These are phyloP conservation scores for Coilia nasus DNA, from an alignment of 2,797 vertebrate species.

Conservation along the genomic window DNA sequence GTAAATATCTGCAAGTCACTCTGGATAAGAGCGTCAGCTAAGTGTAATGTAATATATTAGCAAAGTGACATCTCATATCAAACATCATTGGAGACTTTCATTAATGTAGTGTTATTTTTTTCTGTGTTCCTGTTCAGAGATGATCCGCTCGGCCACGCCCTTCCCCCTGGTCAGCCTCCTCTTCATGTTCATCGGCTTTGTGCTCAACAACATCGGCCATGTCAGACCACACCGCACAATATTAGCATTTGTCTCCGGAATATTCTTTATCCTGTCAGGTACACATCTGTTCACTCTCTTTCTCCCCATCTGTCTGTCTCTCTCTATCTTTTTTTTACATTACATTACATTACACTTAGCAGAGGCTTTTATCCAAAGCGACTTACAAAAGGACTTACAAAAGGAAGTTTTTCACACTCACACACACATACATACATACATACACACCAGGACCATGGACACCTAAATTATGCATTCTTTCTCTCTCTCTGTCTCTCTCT, in stretches of 20 bases:
- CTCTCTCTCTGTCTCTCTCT: not conserved
- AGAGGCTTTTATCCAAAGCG: no score
- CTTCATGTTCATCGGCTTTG: slow-evolving; percentile 98
- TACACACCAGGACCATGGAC: no score
- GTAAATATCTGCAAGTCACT: no score
- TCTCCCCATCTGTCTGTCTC: not conserved
- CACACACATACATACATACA: no score
- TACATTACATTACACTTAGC: no score
- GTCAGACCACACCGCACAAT: slow-evolving; percentile 93
- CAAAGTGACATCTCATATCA: no score
- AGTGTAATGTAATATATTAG: no score
- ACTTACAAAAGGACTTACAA: no score
- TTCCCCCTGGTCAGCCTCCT: slow-evolving; percentile 96
- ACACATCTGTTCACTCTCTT: slow-evolving; percentile 26
- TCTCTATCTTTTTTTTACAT: not conserved
- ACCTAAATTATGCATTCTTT: no score
- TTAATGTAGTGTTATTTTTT: not conserved
- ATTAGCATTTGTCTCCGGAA: slow-evolving; percentile 94
- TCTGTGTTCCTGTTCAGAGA: slow-evolving; percentile 73
- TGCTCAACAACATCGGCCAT: slow-evolving; percentile 94
- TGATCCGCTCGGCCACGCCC: slow-evolving; percentile 95
- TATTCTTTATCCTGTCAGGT: slow-evolving; percentile 98
- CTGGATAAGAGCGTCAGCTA: no score
- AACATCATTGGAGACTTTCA: not conserved
- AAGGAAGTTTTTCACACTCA: no score